A percentile compares a stretch with the other conserved stretches of the same genome.
Conservation (phyloP, 2,888 invertebrate genomes). For the Callimorpha dominula region DNA sequence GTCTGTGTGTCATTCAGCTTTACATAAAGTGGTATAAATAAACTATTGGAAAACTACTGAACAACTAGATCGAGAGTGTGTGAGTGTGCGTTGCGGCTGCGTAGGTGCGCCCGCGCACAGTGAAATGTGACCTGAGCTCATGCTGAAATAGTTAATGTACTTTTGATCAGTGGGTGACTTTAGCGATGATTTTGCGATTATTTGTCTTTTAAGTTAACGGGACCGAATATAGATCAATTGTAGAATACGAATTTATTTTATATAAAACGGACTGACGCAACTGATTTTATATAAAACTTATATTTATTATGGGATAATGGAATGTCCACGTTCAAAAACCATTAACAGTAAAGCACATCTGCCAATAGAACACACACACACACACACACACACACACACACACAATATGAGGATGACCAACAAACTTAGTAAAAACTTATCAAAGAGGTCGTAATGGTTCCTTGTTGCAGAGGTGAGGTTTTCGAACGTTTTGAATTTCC, state of each 20-base stretch:
- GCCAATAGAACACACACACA: too few species aligned
- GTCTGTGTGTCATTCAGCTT: background rate
- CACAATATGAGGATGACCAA: too few species aligned
- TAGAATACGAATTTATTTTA: background rate
- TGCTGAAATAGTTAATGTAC: conserved; percentile 54
- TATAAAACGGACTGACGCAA: background rate
- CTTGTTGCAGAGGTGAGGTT: too few species aligned
- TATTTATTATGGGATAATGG: too few species aligned
- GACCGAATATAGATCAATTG: background rate
- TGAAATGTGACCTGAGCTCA: conserved; percentile 53
- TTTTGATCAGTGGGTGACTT: conserved; percentile 62
- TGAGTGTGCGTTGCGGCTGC: conserved; percentile 47
- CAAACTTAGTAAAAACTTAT: too few species aligned
- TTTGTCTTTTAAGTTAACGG: conserved; percentile 10
- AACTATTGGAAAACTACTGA: conserved; percentile 20
- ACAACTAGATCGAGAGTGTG: conserved; percentile 25
- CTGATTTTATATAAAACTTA: too few species aligned
- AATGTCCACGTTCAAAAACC: too few species aligned
- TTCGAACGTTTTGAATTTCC: too few species aligned
- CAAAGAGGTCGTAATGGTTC: too few species aligned
- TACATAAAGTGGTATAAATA: background rate
- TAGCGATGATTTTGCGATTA: conserved; percentile 15
- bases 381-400: too few species aligned
- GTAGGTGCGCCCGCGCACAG: conserved; percentile 62
- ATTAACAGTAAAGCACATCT: too few species aligned